Base-by-base conservation (phyloP, 2,113 vertebrate genomes). In the Mus pahari region DNA sequence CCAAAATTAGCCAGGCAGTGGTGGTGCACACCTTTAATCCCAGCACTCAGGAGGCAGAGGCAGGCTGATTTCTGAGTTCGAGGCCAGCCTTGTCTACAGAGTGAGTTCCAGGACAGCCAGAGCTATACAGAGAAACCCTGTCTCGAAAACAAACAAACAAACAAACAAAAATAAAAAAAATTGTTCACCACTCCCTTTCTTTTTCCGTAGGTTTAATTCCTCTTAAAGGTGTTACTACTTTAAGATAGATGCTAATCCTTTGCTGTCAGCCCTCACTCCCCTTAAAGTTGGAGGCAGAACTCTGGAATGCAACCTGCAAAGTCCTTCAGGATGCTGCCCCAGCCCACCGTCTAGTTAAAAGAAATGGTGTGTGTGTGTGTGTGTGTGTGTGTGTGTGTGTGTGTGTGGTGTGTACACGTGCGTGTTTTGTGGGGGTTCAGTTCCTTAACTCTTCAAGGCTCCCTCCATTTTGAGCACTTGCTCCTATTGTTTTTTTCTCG, bases 371-470 rank as follows among this genome's bases (percentile, higher is more conserved):
- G 17, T 55, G 58, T 68, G 94, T 50, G 42, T 42, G 60, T 60
- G 2, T 33, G 66, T 55, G 22, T 39, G 26, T 55, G 95, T 92
- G n/a, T 71, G 16, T 53, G 33, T 39, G 62, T 73, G 3, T 48
- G 77, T 55, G 33, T 77, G 12, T 50, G 55, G 42, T 77, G 12
- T 58, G 48, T 45, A 28, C 55, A 4, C 24, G 70, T n/a, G 26
- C n/a, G 7, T 73, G 95, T 94, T 42, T 66, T 71, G 17, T n/a
- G 70, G n/a, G 70, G 71, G 19, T 77, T 84, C 28, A 86, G 22
- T 88, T 95, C 79, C 81, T 60, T 79, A 94, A 78, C 50, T 53
- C 39, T 28, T 36, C 68, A 89, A 89, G 84, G 4, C 4, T 77
- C 22, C 89, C 33, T 79, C 31, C 10, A 48, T 66, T 88, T 75